A percentile compares a stretch with the other conserved stretches of the same genome.
These are phyloP conservation scores for Lithobates sylvaticus DNA, from an alignment of 2,797 vertebrate genomes.

Conservation along the genomic window DNA sequence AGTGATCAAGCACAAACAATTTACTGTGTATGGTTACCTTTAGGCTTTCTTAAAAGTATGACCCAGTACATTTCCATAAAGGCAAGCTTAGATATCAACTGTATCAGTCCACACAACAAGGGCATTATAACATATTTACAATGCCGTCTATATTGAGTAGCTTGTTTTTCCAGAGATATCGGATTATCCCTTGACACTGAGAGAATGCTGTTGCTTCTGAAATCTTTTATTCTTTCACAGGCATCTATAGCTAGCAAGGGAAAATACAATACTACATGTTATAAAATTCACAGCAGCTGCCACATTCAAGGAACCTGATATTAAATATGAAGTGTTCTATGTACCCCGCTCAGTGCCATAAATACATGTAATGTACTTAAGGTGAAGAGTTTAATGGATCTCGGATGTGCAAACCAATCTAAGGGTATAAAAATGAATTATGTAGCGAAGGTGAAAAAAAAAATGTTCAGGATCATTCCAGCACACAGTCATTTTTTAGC, in stretches of 20 bases:
- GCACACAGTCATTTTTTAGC: neutral
- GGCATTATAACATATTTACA: constrained; percentile 27
- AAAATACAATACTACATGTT: constrained; percentile 25
- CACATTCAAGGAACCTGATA: constrained; percentile 33
- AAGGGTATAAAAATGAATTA: constrained; percentile 12
- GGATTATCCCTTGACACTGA: constrained; percentile 29
- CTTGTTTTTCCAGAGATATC: constrained; percentile 24
- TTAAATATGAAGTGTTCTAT: constrained; percentile 39
- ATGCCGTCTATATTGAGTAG: constrained; percentile 18
- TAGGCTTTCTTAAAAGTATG: neutral
- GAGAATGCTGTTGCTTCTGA: constrained; percentile 31
- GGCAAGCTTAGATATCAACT: neutral
- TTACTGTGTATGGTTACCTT: neutral
- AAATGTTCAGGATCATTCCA: constrained; percentile 1
- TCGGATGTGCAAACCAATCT: neutral
- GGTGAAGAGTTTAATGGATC: constrained; percentile 37
- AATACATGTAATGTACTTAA: constrained; percentile 31
- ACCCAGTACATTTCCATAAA: neutral
- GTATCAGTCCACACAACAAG: constrained; percentile 4
- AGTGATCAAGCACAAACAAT: no score
- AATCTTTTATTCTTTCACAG: constrained; percentile 31
- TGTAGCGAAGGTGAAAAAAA: neutral
- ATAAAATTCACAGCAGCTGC: constrained; percentile 37
- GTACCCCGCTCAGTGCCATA: neutral
- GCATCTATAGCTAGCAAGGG: constrained; percentile 31